Percentiles rank a stretch among this genome's conserved stretches.
phyloP scores from a whole-genome alignment of 2,888 invertebrate species.

The Pocota personata region DNA sequence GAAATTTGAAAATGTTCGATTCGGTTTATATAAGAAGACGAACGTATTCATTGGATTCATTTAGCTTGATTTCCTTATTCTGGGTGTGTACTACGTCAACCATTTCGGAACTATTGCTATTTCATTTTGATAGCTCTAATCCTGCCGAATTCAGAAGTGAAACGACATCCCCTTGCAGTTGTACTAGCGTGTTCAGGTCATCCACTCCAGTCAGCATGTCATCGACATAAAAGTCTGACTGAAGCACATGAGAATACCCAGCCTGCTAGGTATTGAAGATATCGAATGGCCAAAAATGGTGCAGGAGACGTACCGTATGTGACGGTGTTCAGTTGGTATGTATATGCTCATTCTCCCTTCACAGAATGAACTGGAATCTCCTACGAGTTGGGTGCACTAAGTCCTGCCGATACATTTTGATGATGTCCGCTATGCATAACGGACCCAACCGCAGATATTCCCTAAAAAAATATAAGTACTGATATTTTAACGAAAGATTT shows the following conservation, averaged over 20 bases:
- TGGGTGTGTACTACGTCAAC: background rate
- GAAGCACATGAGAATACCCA: background rate
- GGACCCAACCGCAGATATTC: no score
- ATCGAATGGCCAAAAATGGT: background rate
- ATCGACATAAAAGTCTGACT: background rate
- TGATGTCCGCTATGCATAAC: no score
- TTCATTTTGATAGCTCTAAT: conserved; percentile 5
- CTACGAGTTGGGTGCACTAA: no score
- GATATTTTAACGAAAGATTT: no score
- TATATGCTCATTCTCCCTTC: no score
- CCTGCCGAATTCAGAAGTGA: conserved; percentile 15
- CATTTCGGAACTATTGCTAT: background rate
- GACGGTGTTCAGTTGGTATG: no score
- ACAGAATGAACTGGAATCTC: no score
- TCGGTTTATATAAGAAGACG: no score
- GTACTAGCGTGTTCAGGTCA: background rate
- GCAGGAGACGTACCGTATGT: background rate
- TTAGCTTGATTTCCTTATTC: background rate
- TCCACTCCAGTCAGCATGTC: no score
- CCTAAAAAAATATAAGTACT: no score
- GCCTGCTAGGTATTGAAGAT: background rate
- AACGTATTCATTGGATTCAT: no score
- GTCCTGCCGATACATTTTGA: background rate
- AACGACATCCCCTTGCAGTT: background rate
- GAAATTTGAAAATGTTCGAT: no score